phyloP scores from a whole-genome alignment of 2,888 invertebrate genomes.

The Lampropteryx suffumata region DNA sequence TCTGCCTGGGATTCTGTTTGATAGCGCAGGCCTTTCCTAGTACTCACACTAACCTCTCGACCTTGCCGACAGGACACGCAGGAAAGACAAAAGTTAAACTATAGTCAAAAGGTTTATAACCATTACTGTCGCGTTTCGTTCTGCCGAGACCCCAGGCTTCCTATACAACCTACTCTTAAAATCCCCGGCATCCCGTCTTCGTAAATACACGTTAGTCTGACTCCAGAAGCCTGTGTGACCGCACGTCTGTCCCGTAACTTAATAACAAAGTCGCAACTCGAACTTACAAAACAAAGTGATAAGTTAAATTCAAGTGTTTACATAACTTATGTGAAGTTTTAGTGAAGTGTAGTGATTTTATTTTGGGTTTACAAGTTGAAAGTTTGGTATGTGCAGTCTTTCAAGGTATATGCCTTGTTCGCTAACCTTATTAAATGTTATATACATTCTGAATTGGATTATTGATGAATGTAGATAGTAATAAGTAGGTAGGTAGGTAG shows the following conservation, averaged over 20 bases:
- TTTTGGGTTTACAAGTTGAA: constrained; percentile 43
- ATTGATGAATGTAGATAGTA: neutral
- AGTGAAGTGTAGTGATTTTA: constrained; percentile 36
- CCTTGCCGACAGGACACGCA: no score
- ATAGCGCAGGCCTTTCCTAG: no score
- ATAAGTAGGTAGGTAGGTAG: no score
- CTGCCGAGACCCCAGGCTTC: no score
- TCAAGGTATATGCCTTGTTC: constrained; percentile 6
- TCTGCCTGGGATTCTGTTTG: no score
- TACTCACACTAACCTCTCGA: no score
- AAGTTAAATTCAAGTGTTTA: constrained; percentile 8
- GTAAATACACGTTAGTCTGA: constrained; percentile 60
- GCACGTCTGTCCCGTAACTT: constrained; percentile 43
- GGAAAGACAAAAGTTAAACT: no score
- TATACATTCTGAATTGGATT: constrained; percentile 1
- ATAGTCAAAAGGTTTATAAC: no score
- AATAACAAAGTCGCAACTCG: constrained; percentile 53
- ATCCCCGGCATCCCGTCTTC: no score
- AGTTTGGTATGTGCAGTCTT: constrained; percentile 15
- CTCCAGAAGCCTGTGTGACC: constrained; percentile 35
- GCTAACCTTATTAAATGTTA: neutral
- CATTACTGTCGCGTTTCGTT: no score
- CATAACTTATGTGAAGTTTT: constrained; percentile 10
- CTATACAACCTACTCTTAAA: no score
- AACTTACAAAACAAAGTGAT: constrained; percentile 26